Evolutionary conservation across 2,888 invertebrate species (phyloP).

Genomic region (Vanessa cardui): DNA sequence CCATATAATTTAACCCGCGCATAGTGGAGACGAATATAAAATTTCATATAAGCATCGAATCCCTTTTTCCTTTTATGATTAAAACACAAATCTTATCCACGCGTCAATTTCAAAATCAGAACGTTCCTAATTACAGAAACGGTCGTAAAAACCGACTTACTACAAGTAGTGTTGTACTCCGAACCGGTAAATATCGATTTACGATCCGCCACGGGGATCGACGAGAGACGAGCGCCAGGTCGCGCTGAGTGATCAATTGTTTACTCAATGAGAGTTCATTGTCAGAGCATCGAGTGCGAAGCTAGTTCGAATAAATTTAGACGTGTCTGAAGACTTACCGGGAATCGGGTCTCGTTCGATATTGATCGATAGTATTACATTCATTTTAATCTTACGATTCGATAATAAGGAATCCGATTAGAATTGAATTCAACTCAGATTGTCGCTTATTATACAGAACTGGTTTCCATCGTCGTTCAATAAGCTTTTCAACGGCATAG

Average conservation of each 20-base stretch:
- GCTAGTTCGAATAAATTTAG: conserved; percentile 73
- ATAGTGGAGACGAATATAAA: background rate
- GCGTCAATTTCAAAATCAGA: conserved; percentile 49
- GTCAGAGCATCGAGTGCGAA: conserved; percentile 75
- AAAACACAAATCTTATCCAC: conserved; percentile 28
- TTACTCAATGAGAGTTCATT: conserved; percentile 78
- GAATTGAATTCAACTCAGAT: conserved; percentile 32
- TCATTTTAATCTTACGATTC: conserved; percentile 40
- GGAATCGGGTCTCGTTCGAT: conserved; percentile 54
- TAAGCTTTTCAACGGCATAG: background rate
- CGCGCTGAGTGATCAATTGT: conserved; percentile 74
- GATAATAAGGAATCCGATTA: conserved; percentile 39
- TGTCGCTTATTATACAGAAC: conserved; percentile 20
- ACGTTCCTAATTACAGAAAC: conserved; percentile 64
- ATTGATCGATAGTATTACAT: conserved; percentile 50
- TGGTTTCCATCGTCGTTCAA: conserved; percentile 16
- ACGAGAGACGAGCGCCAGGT: conserved; percentile 72
- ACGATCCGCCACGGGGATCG: conserved; percentile 68
- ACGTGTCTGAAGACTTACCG: conserved; percentile 64
- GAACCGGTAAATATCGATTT: conserved; percentile 67
- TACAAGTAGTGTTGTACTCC: conserved; percentile 66
- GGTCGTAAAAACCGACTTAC: conserved; percentile 67
- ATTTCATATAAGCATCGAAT: background rate
- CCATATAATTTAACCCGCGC: no score
- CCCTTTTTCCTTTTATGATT: conserved; percentile 1